A percentile compares a stretch with the other conserved stretches of the same genome.
Conservation (phyloP, 2,888 invertebrate species). For the Nezara viridula region DNA sequence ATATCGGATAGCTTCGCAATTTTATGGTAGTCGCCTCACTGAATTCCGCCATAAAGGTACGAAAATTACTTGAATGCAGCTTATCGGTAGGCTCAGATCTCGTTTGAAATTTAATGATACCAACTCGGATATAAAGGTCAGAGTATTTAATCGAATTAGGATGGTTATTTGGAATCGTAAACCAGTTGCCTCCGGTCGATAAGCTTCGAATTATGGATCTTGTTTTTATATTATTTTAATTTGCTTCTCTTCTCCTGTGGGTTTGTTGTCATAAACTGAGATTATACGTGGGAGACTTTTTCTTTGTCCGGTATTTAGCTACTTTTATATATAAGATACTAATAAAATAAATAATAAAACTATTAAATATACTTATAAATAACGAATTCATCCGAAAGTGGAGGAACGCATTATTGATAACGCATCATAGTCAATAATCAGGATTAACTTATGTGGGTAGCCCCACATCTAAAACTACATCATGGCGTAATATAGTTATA, state of each 20-base stretch:
- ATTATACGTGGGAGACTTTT: neutral
- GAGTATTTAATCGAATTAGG: neutral
- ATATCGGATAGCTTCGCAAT: neutral
- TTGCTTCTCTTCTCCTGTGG: neutral
- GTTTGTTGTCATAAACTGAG: neutral
- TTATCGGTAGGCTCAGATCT: neutral
- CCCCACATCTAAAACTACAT: too few species aligned
- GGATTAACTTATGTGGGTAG: too few species aligned
- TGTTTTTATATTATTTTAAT: neutral
- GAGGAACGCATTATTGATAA: too few species aligned
- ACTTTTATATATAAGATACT: too few species aligned
- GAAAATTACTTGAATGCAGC: neutral
- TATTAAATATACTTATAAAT: too few species aligned
- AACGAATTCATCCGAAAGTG: too few species aligned
- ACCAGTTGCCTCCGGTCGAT: neutral
- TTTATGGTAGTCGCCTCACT: neutral
- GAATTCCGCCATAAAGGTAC: neutral
- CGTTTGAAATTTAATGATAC: neutral
- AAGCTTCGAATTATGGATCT: neutral
- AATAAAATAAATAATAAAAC: too few species aligned
- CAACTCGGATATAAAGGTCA: neutral
- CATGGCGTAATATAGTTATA: too few species aligned
- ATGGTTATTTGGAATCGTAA: neutral
- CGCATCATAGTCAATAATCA: too few species aligned
- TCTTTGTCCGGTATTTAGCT: neutral